These are phyloP conservation scores for Ctenoplectra terminalis DNA, from an alignment of 1,140 invertebrate species.

Conservation along the genomic window DNA sequence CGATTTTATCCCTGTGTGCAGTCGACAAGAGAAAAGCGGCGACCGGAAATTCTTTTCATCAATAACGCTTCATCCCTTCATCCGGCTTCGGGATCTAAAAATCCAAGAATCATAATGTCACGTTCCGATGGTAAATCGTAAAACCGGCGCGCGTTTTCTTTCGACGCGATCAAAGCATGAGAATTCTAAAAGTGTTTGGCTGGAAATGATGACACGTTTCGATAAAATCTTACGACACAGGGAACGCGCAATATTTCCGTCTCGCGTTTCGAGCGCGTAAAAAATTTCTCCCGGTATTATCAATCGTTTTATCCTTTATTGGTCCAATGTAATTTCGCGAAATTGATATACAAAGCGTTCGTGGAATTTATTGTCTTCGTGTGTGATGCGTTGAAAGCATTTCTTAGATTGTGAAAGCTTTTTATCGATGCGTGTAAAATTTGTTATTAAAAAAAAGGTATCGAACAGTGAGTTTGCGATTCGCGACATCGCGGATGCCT, in stretches of 20 bases:
- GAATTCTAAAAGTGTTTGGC: neutral
- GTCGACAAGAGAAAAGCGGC: too few relatives aligned
- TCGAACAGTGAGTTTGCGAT: too few relatives aligned
- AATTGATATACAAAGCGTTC: too few relatives aligned
- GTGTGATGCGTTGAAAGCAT: too few relatives aligned
- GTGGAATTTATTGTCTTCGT: too few relatives aligned
- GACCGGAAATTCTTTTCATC: conserved; percentile 8
- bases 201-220: neutral
- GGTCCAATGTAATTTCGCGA: too few relatives aligned
- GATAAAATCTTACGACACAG: neutral
- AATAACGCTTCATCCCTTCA: neutral
- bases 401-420: too few relatives aligned
- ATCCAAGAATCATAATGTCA: conserved; percentile 27
- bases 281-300: neutral
- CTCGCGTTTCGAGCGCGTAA: neutral
- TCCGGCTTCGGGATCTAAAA: neutral
- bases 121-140: neutral
- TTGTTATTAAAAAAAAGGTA: too few relatives aligned
- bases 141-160: neutral
- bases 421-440: too few relatives aligned
- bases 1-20: neutral
- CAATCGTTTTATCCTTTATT: neutral
- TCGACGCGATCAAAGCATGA: neutral
- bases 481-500: too few relatives aligned
- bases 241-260: neutral